These are phyloP conservation scores for Panagrolaimus sp. DNA, from an alignment of 1,140 invertebrate species.

Conservation along the genomic window DNA sequence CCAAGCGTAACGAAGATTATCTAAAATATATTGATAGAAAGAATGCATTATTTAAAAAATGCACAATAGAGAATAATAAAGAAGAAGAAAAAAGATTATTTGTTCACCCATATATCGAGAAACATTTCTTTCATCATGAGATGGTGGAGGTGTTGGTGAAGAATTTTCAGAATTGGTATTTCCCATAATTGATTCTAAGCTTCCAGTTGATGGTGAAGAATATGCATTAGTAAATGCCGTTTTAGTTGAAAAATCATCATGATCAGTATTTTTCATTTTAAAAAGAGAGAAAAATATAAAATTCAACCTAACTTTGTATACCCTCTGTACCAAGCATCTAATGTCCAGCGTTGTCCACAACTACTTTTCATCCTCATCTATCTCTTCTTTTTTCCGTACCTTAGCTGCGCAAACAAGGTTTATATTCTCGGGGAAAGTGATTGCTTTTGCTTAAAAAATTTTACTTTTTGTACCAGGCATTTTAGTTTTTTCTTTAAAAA, in stretches of 20 bases:
- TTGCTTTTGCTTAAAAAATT: neutral
- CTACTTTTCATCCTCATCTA: slow-evolving; percentile 3
- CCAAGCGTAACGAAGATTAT: slow-evolving; percentile 8
- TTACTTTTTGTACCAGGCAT: neutral
- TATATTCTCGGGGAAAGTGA: neutral
- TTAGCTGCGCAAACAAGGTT: slow-evolving; percentile 2
- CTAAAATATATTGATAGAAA: neutral
- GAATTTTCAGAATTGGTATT: neutral
- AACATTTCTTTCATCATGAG: neutral
- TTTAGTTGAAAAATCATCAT: neutral
- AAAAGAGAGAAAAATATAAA: too few relatives aligned
- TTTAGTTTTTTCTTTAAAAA: too few relatives aligned
- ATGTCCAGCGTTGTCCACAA: slow-evolving; percentile 12
- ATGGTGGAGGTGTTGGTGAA: slow-evolving; percentile 6
- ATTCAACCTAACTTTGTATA: too few relatives aligned
- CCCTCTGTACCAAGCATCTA: neutral
- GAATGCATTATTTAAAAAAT: neutral
- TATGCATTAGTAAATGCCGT: slow-evolving; percentile 5
- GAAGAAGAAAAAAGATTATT: too few relatives aligned
- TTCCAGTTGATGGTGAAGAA: slow-evolving; percentile 4
- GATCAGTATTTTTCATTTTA: neutral
- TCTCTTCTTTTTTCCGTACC: neutral
- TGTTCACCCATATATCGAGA: slow-evolving; percentile 5
- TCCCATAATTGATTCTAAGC: slow-evolving; percentile 6
- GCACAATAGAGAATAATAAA: neutral